Base-by-base conservation (phyloP, 2,113 vertebrate genomes). In the Pantherophis guttatus region DNA sequence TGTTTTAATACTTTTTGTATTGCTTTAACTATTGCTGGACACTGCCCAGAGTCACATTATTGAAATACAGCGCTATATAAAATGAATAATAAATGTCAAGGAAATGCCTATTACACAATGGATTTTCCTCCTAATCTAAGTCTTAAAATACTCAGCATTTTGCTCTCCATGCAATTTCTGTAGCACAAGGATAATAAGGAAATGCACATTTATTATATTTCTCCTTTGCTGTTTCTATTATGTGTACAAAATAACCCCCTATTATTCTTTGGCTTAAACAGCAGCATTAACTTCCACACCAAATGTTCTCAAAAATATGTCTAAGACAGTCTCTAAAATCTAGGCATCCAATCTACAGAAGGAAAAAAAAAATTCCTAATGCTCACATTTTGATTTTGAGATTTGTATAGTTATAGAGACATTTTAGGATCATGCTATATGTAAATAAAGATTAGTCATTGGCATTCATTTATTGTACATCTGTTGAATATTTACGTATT, bases 381-480 rank as follows among this genome's bases (percentile, higher is more conserved):
- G 21, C 11, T 75, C 11, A 24, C 8, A 65, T 53, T 29, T 88
- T 52, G 39, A 6, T 50, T 21, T 90, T 50, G 39, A 75, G n/a
- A 87, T 86, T 90, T 52, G 26, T 86, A 29, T 17, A 57, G 75
- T 4, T 44, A n/a, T 50, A 24, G 33, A 90, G 48, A 53, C 29
- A 75, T 5, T 57, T 59, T 58, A 91, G 12, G 50, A 91, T n/a
- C 52, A 48, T 15, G 54, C 54, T 52, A 92, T 24, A 2, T 90
- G 86, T 44, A 89, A 91, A 91, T 89, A 91, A 81, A 39, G 33
- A 81, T 39, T 39, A 59, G 21, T 48, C 33, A 94, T 65, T 92
- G 58, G 75, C 87, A 89, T 65, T 59, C 24, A 89, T 94, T 85
- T 91, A 91, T 33, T 85, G 53, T 81, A 81, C 75, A 81, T 81